Conservation (phyloP, 2,113 vertebrate species). For the Bufo gargarizans region DNA sequence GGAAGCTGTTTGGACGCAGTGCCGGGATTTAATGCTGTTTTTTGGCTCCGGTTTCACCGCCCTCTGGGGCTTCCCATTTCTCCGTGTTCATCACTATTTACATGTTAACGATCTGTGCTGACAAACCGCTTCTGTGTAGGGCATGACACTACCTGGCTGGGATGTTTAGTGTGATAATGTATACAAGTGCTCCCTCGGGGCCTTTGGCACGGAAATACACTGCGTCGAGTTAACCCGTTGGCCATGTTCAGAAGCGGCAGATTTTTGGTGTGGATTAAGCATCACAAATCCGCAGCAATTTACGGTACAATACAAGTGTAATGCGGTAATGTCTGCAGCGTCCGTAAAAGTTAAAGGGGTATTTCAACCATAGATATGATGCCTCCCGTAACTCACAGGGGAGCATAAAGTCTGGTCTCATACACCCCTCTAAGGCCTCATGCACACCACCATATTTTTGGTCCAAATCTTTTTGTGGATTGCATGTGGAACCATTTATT, state of each 20-base stretch:
- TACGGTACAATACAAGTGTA: too few species aligned
- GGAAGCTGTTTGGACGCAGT: not conserved
- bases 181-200: slow-evolving; percentile 28
- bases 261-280: too few species aligned
- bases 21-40: not conserved
- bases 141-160: not conserved
- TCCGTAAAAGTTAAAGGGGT: too few species aligned
- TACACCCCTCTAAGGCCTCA: too few species aligned
- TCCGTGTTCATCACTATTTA: slow-evolving; percentile 40
- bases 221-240: not conserved
- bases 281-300: too few species aligned
- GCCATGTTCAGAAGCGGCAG: not conserved
- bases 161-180: slow-evolving; percentile 18
- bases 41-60: not conserved
- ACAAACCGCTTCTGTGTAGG: slow-evolving; percentile 28
- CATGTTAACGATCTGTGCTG: slow-evolving; percentile 32
- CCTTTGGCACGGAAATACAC: not conserved
- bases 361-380: too few species aligned
- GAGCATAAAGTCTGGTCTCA: too few species aligned
- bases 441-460: too few species aligned
- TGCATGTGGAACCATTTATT: too few species aligned
- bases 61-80: slow-evolving; percentile 12
- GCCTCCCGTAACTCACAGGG: too few species aligned
- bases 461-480: too few species aligned
- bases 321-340: too few species aligned